A percentile compares a stretch with the other conserved stretches of the same genome.
These are phyloP conservation scores for Phymanthus crucifer DNA, from an alignment of 92 coral and sea anemone genomes.

Conservation along the genomic window DNA sequence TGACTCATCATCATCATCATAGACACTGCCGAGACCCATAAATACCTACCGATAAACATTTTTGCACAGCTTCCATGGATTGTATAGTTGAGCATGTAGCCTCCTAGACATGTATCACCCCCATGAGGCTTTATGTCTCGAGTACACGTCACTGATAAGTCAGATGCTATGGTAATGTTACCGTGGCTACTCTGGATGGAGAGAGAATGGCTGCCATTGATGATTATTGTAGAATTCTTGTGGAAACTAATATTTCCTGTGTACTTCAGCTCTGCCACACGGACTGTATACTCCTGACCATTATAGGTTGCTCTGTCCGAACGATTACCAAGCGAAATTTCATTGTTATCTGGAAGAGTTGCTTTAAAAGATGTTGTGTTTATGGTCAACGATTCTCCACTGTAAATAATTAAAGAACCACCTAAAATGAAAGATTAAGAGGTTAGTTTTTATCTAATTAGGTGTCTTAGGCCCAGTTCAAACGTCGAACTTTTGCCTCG, in stretches of 20 bases:
- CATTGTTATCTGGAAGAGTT: neutral
- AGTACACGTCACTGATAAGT: slow-evolving; percentile 46
- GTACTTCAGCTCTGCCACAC: slow-evolving; percentile 31
- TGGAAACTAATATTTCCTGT: slow-evolving; percentile 26
- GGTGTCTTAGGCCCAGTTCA: too few relatives aligned
- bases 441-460: too few relatives aligned
- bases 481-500: too few relatives aligned
- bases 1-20: too few relatives aligned
- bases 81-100: slow-evolving; percentile 23
- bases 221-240: slow-evolving; percentile 24
- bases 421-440: neutral
- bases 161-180: slow-evolving; percentile 34
- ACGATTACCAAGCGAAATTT: neutral
- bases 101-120: slow-evolving; percentile 54
- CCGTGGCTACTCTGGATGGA: slow-evolving; percentile 46
- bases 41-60: neutral
- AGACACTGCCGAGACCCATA: too few relatives aligned
- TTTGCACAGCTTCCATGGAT: neutral
- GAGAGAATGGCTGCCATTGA: slow-evolving; percentile 37
- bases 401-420: neutral
- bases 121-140: neutral
- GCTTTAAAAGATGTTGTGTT: neutral
- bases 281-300: neutral
- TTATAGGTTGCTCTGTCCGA: neutral
- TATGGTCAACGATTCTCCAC: neutral